Percentiles rank a stretch among this genome's conserved stretches.
phyloP scores from a whole-genome alignment of 1,140 invertebrate species.

The Drosophila ogumai region DNA sequence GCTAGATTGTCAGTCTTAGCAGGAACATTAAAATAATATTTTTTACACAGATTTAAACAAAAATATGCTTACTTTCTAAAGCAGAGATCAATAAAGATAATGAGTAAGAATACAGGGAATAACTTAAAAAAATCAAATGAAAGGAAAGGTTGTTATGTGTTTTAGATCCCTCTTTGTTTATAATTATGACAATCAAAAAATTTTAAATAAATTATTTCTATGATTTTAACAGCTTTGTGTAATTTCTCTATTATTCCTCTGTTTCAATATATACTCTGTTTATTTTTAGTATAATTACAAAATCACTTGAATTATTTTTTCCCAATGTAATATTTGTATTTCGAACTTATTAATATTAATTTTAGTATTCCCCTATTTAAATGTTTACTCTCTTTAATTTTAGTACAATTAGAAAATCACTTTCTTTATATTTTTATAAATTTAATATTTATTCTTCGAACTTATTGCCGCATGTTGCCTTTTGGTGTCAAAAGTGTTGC shows the following conservation, averaged over 20 bases:
- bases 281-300: background rate
- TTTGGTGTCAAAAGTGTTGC: constrained; percentile 34
- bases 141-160: too few species aligned
- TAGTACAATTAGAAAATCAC: too few species aligned
- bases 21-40: constrained; percentile 10
- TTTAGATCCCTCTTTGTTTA: too few species aligned
- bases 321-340: background rate
- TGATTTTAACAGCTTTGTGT: background rate
- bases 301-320: background rate
- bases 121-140: background rate
- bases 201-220: background rate
- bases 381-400: too few species aligned
- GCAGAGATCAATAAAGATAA: background rate
- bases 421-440: background rate
- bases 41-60: background rate
- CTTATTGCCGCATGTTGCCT: constrained; percentile 29
- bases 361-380: too few species aligned
- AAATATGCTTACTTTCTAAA: constrained; percentile 1
- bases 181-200: background rate
- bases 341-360: background rate
- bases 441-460: background rate
- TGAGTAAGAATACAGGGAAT: background rate
- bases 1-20: background rate
- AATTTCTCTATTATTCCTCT: too few species aligned
- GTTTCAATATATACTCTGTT: background rate